Conservation (phyloP, 2,113 vertebrate species). For the Hemiprocne comata region DNA sequence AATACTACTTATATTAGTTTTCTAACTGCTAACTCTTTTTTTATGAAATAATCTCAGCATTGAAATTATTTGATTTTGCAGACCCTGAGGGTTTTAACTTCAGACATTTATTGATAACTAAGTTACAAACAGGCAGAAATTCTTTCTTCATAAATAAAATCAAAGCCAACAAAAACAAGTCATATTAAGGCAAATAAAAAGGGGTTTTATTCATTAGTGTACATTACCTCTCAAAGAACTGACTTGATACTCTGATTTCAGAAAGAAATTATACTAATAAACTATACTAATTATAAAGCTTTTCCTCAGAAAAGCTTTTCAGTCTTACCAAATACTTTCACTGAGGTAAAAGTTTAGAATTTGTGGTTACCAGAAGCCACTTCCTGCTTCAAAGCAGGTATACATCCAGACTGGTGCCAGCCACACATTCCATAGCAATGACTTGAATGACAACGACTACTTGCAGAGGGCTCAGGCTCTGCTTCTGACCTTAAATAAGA, state of each 20-base stretch:
- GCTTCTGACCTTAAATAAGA: not conserved
- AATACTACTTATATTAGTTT: not conserved
- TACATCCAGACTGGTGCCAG: not conserved
- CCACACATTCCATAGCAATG: not conserved
- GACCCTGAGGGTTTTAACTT: not conserved
- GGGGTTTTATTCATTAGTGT: not conserved
- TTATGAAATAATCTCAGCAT: not conserved
- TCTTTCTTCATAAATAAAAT: not conserved
- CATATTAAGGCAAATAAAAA: not conserved
- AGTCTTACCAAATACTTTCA: not conserved
- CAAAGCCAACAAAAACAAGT: not conserved
- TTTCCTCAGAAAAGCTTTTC: too few species aligned
- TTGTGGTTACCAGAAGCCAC: not conserved
- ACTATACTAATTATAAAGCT: too few species aligned
- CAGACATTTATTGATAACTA: not conserved
- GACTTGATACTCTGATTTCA: not conserved
- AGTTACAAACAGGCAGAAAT: not conserved
- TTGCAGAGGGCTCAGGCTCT: not conserved
- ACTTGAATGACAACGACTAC: not conserved
- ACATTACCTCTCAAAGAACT: not conserved
- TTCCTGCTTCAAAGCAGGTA: not conserved
- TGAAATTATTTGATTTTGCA: not conserved
- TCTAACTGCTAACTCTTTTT: not conserved
- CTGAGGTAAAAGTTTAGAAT: not conserved
- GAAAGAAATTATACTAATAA: not conserved